Conservation (phyloP, 2,888 invertebrate species). For the Dorcus parallelipipedus region DNA sequence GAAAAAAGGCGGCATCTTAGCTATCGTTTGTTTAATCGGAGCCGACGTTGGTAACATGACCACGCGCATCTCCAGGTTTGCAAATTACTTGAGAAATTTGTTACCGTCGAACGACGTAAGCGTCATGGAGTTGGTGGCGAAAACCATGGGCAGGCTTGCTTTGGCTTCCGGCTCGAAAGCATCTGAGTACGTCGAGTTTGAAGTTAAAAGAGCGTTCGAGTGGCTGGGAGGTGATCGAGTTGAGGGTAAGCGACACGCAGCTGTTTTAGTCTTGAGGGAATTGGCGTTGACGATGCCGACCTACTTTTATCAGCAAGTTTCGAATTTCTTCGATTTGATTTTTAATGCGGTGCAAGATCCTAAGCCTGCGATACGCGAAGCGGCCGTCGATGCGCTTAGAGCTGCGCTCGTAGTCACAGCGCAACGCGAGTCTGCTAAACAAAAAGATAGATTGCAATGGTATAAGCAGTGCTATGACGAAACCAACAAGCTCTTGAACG, state of each 20-base stretch:
- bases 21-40: slow-evolving; percentile 91
- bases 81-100: slow-evolving; percentile 86
- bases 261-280: slow-evolving; percentile 88
- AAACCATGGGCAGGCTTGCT: slow-evolving; percentile 90
- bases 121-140: slow-evolving; percentile 94
- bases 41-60: slow-evolving; percentile 91
- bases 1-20: slow-evolving; percentile 92
- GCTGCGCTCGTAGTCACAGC: slow-evolving; percentile 93
- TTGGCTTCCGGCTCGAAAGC: slow-evolving; percentile 89
- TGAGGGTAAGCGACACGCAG: slow-evolving; percentile 88
- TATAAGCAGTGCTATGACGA: slow-evolving; percentile 92
- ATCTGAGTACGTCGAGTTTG: slow-evolving; percentile 97
- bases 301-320: slow-evolving; percentile 93
- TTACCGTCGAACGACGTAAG: slow-evolving; percentile 87
- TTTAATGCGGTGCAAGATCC: slow-evolving; percentile 89
- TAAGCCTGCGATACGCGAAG: slow-evolving; percentile 86
- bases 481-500: slow-evolving; percentile 74
- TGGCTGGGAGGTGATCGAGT: slow-evolving; percentile 89
- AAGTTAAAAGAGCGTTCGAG: slow-evolving; percentile 93
- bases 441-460: slow-evolving; percentile 86
- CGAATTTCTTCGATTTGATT: slow-evolving; percentile 90
- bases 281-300: slow-evolving; percentile 94
- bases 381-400: slow-evolving; percentile 90
- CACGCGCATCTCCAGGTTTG: slow-evolving; percentile 86
- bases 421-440: slow-evolving; percentile 93